Evolutionary conservation across 2,888 invertebrate species (phyloP), one percentile per base, ranked within the genome.

Genomic region (Caenorhabditis drosophilae): DNA sequence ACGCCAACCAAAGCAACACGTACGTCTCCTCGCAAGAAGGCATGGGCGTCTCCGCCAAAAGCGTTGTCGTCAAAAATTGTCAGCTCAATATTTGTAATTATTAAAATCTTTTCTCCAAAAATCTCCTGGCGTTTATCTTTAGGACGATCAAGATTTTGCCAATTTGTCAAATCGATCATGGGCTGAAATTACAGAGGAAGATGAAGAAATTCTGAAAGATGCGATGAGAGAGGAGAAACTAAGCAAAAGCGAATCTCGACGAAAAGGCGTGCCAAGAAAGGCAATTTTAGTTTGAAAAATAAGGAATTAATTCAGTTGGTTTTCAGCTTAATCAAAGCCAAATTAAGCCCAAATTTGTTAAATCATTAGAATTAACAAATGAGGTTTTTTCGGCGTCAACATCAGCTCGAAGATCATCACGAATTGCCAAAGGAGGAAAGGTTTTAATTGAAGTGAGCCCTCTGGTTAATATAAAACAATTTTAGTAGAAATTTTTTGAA

Each of bases 21-120:
- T 40, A 60, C 70, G 18, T 73, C 73, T 25, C 73, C 75, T 1
- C 62, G 73, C n/a, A 76, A 76, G 53, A 76, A 73, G 58, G 73
- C 70, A 12, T 70, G 70, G 73, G 73, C 58, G 1, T 67, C 70
- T 6, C 73, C 73, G 11, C 41, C 54, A 2, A 73, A 70, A 49
- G 56, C 60, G 11, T 22, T 48, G 2, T 44, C 49, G 9, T 27
- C 59, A 2, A 61, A 57, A 31, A 48, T 58, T 23, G 27, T 41
- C 2, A 58, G 51, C 23, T 56, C 59, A 0, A 36, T 72, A 44
- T 72, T 72, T 34, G 72, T 72, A 15, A 63, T 69, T 61, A 34
- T 4, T 6, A 4, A 9, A 52, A n/a, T 4, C 22, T 27, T 23
- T 26, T 2, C 26, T 23, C 27, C 26, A 26, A 6, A 31, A 45